These are phyloP conservation scores for Spheniscus humboldti DNA, from an alignment of 2,797 vertebrate genomes.

Conservation along the genomic window DNA sequence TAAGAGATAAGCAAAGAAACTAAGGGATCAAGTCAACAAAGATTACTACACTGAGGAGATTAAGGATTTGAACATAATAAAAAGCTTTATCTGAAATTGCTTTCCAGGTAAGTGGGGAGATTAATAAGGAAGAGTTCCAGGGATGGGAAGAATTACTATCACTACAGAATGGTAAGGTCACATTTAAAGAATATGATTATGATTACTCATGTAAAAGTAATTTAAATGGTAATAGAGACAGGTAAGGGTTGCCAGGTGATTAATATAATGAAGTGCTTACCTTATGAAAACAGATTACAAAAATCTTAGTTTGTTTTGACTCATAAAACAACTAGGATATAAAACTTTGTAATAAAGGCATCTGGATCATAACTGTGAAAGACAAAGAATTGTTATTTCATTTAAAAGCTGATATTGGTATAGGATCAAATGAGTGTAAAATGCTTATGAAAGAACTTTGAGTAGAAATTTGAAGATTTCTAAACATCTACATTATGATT, in stretches of 20 bases:
- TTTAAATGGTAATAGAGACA: not conserved
- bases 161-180: not conserved
- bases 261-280: not conserved
- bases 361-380: not conserved
- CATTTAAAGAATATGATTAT: not conserved
- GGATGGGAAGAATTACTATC: not conserved
- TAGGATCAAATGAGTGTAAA: not conserved
- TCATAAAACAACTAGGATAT: not conserved
- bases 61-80: not conserved
- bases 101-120: not conserved
- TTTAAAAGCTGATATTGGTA: not conserved
- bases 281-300: not conserved
- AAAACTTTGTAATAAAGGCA: not conserved
- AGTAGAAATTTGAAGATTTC: not conserved
- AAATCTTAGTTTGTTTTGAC: not conserved
- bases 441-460: not conserved
- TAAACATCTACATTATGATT: not conserved
- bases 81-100: not conserved
- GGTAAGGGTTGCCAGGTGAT: not conserved
- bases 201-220: not conserved
- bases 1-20: not conserved
- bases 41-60: not conserved
- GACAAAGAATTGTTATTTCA: not conserved
- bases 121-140: not conserved
- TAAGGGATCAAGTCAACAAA: not conserved